A percentile compares a stretch with the other conserved stretches of the same genome.
Evolutionary conservation across 1,140 invertebrate species (phyloP).

Genomic region (Propsilocerus akamusi): DNA sequence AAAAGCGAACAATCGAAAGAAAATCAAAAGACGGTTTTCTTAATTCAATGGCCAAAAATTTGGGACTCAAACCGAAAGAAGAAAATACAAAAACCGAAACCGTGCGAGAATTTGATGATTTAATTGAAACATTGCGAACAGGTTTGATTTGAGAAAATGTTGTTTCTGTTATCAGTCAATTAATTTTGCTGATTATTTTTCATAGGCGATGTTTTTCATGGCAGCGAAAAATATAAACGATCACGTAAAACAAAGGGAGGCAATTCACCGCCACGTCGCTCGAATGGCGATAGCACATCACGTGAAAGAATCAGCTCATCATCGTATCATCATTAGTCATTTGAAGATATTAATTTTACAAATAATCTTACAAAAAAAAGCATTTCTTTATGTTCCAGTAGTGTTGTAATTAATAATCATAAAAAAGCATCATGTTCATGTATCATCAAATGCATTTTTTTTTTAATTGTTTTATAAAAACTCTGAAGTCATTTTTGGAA

Average conservation of each 20-base stretch:
- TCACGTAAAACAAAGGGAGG: conserved; percentile 37
- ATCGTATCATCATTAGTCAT: no score
- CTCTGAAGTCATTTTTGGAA: no score
- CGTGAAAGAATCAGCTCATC: neutral
- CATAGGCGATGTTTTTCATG: neutral
- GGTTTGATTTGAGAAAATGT: conserved; percentile 96
- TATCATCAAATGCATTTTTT: no score
- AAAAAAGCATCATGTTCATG: no score
- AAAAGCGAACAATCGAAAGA: conserved; percentile 71
- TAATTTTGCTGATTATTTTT: neutral
- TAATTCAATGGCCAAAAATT: conserved; percentile 34
- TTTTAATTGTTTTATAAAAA: no score
- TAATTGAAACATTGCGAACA: conserved; percentile 87
- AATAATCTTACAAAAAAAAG: no score
- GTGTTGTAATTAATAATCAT: no score
- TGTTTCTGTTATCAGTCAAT: conserved; percentile 35
- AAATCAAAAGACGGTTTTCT: conserved; percentile 57
- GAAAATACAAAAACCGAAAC: conserved; percentile 29
- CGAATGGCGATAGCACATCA: neutral
- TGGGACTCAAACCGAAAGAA: conserved; percentile 34
- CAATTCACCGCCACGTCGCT: conserved; percentile 30
- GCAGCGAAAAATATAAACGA: conserved; percentile 48
- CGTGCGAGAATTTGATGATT: conserved; percentile 89
- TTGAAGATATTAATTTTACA: no score
- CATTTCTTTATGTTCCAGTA: no score